Conservation (phyloP, 2,888 invertebrate species). For the Eledone cirrhosa region DNA sequence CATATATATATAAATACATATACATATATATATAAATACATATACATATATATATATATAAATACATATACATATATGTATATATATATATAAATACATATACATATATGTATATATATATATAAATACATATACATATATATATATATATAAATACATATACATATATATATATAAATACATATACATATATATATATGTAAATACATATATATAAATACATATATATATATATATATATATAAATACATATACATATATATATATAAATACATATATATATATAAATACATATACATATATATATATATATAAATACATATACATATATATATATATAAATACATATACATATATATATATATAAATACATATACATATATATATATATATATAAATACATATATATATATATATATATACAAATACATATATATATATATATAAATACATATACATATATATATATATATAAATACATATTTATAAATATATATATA, state of each 20-base stretch:
- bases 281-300: not conserved
- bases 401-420: too few species aligned
- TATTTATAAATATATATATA: too few species aligned
- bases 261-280: not conserved
- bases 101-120: not conserved
- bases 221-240: not conserved
- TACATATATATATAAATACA: not conserved
- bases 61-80: not conserved
- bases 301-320: not conserved
- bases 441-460: too few species aligned
- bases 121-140: not conserved
- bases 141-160: not conserved
- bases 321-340: not conserved
- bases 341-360: too few species aligned
- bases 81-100: not conserved
- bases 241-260: not conserved
- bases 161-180: not conserved
- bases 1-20: not conserved
- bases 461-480: too few species aligned
- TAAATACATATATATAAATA: slow-evolving; percentile 10
- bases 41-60: too few species aligned
- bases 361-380: too few species aligned
- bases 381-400: too few species aligned
- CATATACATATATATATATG: not conserved
- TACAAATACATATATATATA: too few species aligned